Evolutionary conservation across 2,888 invertebrate species (phyloP), one percentile per base, ranked within the genome.

Genomic region (Orthosia cruda): DNA sequence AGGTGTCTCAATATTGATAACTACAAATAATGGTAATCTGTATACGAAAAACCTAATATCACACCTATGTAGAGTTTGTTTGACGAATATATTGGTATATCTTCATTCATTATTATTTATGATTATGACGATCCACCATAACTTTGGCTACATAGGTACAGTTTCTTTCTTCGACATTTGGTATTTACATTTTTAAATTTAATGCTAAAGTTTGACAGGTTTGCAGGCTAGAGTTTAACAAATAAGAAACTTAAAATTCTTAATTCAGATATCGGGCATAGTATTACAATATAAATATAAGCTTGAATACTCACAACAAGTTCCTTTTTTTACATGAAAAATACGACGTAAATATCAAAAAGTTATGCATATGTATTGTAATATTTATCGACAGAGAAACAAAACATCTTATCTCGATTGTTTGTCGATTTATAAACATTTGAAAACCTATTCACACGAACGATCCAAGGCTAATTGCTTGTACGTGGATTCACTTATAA

Each of bases 401-500:
- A 61, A 75, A 50, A 77, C 67, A 67, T 47, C 18, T 23, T 7
- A 57, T 55, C 58, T 62, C 45, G 47, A 80, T 84, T 80, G 62
- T 80, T 71, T 63, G 32, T 80, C 66, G 20, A 77, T 86, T 68
- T 58, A 71, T 74, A 55, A 82, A 76, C 81, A 89, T 88, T 84
- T 86, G 76, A 84, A 88, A 87, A 87, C 74, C 86, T 84, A 74
- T 87, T 83, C 86, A 89, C 87, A 77, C 61, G 72, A 71, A 64
- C 80, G 62, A 85, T 67, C 72, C 93, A 92, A 93, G 93, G 93
- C 80, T 92, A 89, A 93, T 91, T 86, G 89, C 74, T 66, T 49
- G 45, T 87, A 90, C 91, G 91, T 91, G 91, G 75, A 76, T 77
- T 81, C 76, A 75, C 82, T 83, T 76, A 72, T n/a, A 77, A 74